Evolutionary conservation across 2,113 vertebrate genomes (phyloP).

Genomic region (Megaptera novaeangliae): DNA sequence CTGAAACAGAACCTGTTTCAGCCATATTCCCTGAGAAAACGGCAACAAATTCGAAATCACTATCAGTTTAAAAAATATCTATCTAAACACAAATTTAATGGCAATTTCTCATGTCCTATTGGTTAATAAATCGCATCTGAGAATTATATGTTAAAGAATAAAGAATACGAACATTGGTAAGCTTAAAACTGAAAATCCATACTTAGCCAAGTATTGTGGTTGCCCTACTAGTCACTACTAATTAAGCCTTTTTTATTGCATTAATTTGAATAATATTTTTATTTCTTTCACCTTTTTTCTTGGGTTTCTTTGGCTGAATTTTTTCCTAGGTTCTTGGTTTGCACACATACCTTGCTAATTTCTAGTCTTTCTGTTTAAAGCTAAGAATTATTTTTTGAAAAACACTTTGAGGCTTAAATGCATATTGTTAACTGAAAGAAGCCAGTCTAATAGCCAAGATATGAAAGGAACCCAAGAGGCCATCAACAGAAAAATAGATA

Average conservation of each 20-base stretch:
- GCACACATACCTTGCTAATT: no score
- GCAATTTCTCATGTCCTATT: not conserved
- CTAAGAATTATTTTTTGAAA: no score
- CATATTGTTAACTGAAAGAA: no score
- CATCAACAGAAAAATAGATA: no score
- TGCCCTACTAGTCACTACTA: not conserved
- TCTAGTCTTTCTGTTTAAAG: no score
- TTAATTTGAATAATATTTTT: no score
- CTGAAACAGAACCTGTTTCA: not conserved
- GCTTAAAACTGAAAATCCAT: not conserved
- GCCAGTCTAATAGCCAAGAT: no score
- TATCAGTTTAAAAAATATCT: not conserved
- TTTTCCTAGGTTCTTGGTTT: no score
- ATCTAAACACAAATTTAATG: not conserved
- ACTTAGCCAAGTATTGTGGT: not conserved
- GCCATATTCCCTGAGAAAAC: not conserved
- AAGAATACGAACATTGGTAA: not conserved
- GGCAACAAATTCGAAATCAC: not conserved
- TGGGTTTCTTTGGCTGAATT: no score
- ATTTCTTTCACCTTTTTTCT: no score
- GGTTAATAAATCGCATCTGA: not conserved
- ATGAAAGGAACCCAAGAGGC: no score
- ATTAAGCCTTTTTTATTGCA: not conserved
- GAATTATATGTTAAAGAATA: not conserved
- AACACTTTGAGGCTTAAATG: no score